Conservation (phyloP, 2,797 vertebrate genomes). For the Poecilia wingei region DNA sequence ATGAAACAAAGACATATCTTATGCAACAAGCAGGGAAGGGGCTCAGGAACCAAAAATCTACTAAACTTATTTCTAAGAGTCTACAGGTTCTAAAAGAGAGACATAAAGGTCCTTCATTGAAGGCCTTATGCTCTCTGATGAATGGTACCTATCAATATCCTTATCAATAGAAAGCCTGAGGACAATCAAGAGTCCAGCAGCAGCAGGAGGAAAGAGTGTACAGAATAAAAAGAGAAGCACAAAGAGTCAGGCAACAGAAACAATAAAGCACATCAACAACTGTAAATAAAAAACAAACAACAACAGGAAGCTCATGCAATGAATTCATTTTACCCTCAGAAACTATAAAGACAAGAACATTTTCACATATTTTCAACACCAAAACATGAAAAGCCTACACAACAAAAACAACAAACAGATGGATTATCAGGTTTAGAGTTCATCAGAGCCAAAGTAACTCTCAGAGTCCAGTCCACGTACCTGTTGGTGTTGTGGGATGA, state of each 20-base stretch:
- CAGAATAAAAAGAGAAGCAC: slow-evolving; percentile 61
- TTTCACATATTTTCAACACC: neutral
- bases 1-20: slow-evolving; percentile 45
- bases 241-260: slow-evolving; percentile 76
- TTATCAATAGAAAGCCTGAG: slow-evolving; percentile 99
- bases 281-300: slow-evolving; percentile 53
- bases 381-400: neutral
- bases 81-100: slow-evolving; percentile 54
- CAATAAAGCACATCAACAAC: slow-evolving; percentile 64
- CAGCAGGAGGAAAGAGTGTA: slow-evolving; percentile 76
- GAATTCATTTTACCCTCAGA: slow-evolving; percentile 23
- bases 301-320: slow-evolving; percentile 45
- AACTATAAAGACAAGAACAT: slow-evolving; percentile 23
- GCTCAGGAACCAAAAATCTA: slow-evolving; percentile 26
- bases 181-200: slow-evolving; percentile 86
- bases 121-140: slow-evolving; percentile 82
- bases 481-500: slow-evolving; percentile 94
- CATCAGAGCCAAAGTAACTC: neutral
- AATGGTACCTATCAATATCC: slow-evolving; percentile 97
- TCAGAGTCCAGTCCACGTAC: slow-evolving; percentile 60
- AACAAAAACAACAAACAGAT: neutral
- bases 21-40: slow-evolving; percentile 42
- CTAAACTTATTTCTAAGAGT: slow-evolving; percentile 50
- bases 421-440: neutral
- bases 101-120: slow-evolving; percentile 77